Evolutionary conservation across 37 sponge, comb jelly and placozoan species (phyloP), one percentile per base, ranked within the genome.

Genomic region (Halisarca cf. caerulea): DNA sequence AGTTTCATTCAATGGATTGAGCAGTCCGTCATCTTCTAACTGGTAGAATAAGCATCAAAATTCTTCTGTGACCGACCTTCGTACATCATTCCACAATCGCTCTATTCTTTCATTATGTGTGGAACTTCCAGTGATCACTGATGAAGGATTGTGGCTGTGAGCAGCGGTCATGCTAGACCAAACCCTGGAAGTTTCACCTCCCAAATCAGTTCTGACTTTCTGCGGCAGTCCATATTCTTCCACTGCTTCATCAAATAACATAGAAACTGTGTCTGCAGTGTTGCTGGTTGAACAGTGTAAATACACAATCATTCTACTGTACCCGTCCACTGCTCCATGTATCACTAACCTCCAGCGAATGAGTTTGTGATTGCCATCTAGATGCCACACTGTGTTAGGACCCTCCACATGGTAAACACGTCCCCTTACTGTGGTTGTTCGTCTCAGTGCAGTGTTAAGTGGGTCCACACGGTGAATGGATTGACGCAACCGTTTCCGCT

Each of bases 301-400:
- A n/a, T 51, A 80, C 24, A 80, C 59, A 9, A 74, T 74, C 77
- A 74, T 74, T 74, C 45, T 33, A 37, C 77, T 74, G 36, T 40
- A 74, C 30, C 77, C 77, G 36, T 74, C 77, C 24, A 74, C 77
- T n/a, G 37, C 77, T 74, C 77, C 77, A 61, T 88, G 88, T 58
- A 82, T 83, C 30, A 88, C 88, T 14, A 88, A 71, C 39, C 88
- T 25, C 83, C 83, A 88, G 14, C 79, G 85, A 74, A 88, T 88
- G 1, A 88, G 66, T 45, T 88, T 88, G 44, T 88, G 88, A 32
- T 88, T 85, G 40, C 73, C 82, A 61, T 88, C 88, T 21, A 88
- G 35, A 43, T 88, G 88, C 88, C 88, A 88, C 57, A 89, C 73
- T 44, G 21, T 39, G 81, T 89, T 89, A 43, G 89, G 85, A 24